Evolutionary conservation across 2,888 invertebrate species (phyloP).

Genomic region (Eupithecia subfuscata): DNA sequence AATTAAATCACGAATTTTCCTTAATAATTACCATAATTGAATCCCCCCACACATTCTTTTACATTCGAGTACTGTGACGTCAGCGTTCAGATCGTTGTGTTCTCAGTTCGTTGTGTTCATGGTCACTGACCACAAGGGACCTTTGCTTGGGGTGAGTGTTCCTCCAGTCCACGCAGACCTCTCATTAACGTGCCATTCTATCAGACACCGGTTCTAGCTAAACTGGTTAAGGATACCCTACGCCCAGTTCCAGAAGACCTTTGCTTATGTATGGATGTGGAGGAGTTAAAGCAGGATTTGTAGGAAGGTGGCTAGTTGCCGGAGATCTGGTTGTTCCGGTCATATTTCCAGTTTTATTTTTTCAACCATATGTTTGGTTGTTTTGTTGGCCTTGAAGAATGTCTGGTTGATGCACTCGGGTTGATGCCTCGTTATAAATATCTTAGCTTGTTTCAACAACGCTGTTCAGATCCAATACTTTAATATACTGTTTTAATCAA

Average conservation of each 20-base stretch:
- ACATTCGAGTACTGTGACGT: conserved; percentile 66
- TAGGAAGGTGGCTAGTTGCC: conserved; percentile 61
- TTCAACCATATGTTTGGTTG: conserved; percentile 78
- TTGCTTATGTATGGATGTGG: conserved; percentile 50
- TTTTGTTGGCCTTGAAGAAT: conserved; percentile 80
- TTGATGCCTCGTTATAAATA: conserved; percentile 72
- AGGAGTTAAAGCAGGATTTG: conserved; percentile 62
- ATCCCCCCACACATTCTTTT: conserved; percentile 43
- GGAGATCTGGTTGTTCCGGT: conserved; percentile 61
- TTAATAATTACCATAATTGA: conserved; percentile 36
- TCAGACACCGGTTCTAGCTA: conserved; percentile 37
- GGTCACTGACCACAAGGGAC: conserved; percentile 81
- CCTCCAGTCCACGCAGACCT: conserved; percentile 62
- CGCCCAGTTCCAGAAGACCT: conserved; percentile 60
- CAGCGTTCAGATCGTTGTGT: conserved; percentile 72
- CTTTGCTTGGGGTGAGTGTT: conserved; percentile 81
- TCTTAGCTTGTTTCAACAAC: conserved; percentile 41
- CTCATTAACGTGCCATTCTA: conserved; percentile 39
- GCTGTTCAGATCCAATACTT: conserved; percentile 1
- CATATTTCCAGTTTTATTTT: conserved; percentile 71
- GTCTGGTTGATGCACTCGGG: conserved; percentile 72
- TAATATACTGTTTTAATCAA: background rate
- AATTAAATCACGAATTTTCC: conserved; percentile 32
- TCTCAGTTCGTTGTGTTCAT: conserved; percentile 74
- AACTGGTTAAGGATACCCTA: conserved; percentile 41